Evolutionary conservation across 2,113 vertebrate genomes (phyloP), one percentile per base, ranked within the genome.

Genomic region (Petrocephalus microphthalmus): DNA sequence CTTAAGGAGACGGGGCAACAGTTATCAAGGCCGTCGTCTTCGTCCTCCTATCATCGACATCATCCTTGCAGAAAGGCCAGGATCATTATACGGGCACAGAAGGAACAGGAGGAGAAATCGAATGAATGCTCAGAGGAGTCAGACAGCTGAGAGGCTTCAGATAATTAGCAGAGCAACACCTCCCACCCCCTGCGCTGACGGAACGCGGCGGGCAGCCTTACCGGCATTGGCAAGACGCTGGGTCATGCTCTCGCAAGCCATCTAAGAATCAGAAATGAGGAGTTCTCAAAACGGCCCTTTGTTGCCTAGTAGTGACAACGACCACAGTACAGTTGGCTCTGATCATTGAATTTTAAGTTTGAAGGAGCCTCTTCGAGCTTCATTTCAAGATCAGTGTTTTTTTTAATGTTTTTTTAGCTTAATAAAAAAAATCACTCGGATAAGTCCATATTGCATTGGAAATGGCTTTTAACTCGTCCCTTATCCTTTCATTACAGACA

Each of bases 341-440:
- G 88, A 92, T 94, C 91, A 19, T 91, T 67, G 89, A 89, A 89
- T 94, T 92, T 93, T 92, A 94, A 64, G 74, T 87, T 82, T 89
- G 89, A 91, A 91, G 87, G 85, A 90, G 91, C 91, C 91, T 89
- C 91, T 91, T 91, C 88, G 13, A 85, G 89, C 92, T 94, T 90
- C 81, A 91, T 93, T 93, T 94, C 90, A 93, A 93, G 92, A 92
- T 89, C 85, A 89, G 19, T 88, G 85, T 90, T 91, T 89, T 85
- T 49, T 25, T 13, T 91, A 85, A 87, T 88, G 42, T 42, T 42
- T 42, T 42, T 42, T 42, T 42, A 42, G 42, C 42, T 42, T 42
- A 42, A 42, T 90, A 85, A 89, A 89, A 91, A 91, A 90, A 90
- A 94, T 92, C 89, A 90, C 90, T 90, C 89, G 89, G 91, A 90